Evolutionary conservation across 2,113 vertebrate species (phyloP).

Genomic region (Coptodon rendalli): DNA sequence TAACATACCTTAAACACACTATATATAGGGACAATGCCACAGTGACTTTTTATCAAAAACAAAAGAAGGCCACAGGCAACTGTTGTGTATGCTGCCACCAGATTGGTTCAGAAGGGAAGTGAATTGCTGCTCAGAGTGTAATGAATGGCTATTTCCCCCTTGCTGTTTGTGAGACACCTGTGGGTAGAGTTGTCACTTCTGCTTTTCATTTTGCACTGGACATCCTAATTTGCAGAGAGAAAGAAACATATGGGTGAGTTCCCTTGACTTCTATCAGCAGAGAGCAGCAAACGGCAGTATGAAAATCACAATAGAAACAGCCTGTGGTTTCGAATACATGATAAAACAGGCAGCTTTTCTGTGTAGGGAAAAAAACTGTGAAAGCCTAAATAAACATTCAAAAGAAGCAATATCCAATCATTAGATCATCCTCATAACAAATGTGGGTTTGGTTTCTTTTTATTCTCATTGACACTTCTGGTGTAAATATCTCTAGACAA

Average conservation of each 20-base stretch:
- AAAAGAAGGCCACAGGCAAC: background rate
- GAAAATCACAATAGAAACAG: background rate
- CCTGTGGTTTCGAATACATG: fast-evolving
- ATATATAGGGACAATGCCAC: background rate
- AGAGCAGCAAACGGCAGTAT: background rate
- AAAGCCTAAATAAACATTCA: background rate
- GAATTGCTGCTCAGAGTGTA: background rate
- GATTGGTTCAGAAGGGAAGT: fast-evolving
- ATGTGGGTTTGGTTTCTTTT: fast-evolving
- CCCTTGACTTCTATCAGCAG: background rate
- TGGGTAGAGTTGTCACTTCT: background rate
- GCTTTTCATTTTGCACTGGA: background rate
- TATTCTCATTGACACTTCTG: background rate
- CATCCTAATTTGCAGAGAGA: background rate
- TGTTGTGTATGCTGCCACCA: background rate
- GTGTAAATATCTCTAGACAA: background rate
- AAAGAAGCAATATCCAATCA: background rate
- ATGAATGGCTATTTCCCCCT: background rate
- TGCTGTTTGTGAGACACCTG: background rate
- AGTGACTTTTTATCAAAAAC: background rate
- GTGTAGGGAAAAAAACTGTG: background rate
- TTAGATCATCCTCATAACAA: background rate
- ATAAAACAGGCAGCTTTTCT: background rate
- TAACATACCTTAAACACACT: background rate
- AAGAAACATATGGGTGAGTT: background rate